Evolutionary conservation across 1,140 invertebrate genomes (phyloP).

Genomic region (Drosophila repletoides): DNA sequence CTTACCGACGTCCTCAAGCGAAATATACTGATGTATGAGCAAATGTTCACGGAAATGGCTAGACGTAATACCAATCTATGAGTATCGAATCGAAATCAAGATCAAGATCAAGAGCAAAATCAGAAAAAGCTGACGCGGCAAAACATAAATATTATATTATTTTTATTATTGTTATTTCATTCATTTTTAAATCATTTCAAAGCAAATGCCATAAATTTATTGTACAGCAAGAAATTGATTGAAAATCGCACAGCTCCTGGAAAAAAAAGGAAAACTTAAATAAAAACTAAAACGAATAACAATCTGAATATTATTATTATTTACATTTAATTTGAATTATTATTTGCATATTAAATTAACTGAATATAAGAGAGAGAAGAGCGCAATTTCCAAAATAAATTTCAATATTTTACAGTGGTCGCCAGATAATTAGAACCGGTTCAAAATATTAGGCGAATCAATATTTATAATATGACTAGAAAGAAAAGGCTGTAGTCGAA

Average conservation of each 20-base stretch:
- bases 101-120: background rate
- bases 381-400: too few species aligned
- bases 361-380: too few species aligned
- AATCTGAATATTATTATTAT: too few species aligned
- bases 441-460: too few species aligned
- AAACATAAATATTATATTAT: background rate
- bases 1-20: slow-evolving; percentile 78
- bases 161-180: background rate
- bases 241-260: slow-evolving; percentile 33
- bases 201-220: slow-evolving; percentile 19
- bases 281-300: too few species aligned
- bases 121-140: background rate
- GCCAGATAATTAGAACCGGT: too few species aligned
- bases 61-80: slow-evolving; percentile 58
- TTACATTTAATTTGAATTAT: too few species aligned
- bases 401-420: too few species aligned
- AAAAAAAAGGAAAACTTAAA: too few species aligned
- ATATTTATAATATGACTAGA: too few species aligned
- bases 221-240: slow-evolving; percentile 31
- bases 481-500: too few species aligned
- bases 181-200: background rate
- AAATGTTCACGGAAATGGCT: slow-evolving; percentile 73
- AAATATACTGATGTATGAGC: slow-evolving; percentile 73
- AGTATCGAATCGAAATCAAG: slow-evolving; percentile 9
- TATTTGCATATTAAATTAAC: too few species aligned